Conservation (phyloP, 2,113 vertebrate species). For the Labeo catla region DNA sequence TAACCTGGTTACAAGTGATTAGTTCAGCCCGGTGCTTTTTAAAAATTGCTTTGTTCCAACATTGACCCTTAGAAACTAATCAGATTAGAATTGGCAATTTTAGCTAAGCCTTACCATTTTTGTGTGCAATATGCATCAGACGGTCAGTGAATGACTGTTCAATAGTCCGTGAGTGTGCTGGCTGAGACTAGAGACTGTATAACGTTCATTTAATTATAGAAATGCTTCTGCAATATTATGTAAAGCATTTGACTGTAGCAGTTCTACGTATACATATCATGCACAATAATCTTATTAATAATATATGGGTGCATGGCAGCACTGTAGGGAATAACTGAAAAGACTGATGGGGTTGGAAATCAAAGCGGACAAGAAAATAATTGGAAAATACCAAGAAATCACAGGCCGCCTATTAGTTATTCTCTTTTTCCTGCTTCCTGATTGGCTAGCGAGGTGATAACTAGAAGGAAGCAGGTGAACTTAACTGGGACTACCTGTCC, state of each 20-base stretch:
- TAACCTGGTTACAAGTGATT: not conserved
- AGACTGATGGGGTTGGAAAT: constrained; percentile 7
- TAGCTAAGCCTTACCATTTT: not conserved
- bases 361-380: not conserved
- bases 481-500: not conserved
- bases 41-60: not conserved
- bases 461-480: not conserved
- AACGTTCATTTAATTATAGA: not conserved
- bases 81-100: not conserved
- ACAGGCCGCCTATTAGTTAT: not conserved
- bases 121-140: not conserved
- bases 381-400: not conserved
- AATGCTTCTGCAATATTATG: not conserved
- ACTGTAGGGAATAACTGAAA: not conserved
- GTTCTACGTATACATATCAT: not conserved
- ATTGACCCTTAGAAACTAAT: not conserved
- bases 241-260: not conserved
- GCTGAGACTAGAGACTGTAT: not conserved
- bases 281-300: not conserved
- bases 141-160: not conserved
- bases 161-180: not conserved
- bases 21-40: not conserved
- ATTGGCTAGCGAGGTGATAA: not conserved
- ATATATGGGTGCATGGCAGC: not conserved
- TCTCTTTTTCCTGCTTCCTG: not conserved